Percentiles rank a stretch among this genome's conserved stretches.
phyloP scores from a whole-genome alignment of 2,113 vertebrate species.

The Spheniscus mendiculus region DNA sequence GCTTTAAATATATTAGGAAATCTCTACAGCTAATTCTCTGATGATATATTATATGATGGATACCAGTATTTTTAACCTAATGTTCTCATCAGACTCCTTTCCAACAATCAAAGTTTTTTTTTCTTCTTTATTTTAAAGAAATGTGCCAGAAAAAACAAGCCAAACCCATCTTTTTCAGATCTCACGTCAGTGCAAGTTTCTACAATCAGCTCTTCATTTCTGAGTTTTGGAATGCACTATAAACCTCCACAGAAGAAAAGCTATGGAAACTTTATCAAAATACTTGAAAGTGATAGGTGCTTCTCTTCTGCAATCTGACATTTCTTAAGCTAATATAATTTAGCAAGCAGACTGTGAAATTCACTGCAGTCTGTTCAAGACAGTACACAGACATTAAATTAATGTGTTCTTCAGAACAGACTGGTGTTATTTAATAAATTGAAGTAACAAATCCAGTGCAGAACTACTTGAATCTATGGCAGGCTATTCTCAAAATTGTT shows the following conservation, averaged over 20 bases:
- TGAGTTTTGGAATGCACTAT: neutral
- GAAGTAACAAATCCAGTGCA: neutral
- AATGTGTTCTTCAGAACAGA: neutral
- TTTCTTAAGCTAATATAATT: neutral
- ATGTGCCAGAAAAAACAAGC: neutral
- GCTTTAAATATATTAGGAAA: neutral
- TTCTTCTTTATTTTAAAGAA: neutral
- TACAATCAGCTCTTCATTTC: neutral
- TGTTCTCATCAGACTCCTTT: neutral
- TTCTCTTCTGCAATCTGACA: neutral
- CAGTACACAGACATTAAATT: neutral
- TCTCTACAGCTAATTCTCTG: neutral
- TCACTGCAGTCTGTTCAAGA: neutral
- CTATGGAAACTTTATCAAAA: neutral
- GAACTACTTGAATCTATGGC: neutral
- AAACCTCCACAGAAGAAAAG: neutral
- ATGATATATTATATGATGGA: neutral
- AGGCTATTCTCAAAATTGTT: neutral
- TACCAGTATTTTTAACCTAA: neutral
- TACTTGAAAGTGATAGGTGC: neutral
- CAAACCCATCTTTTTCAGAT: neutral
- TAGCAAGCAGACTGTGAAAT: neutral
- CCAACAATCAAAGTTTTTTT: neutral
- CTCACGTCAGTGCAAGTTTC: neutral
- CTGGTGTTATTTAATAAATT: neutral